Percentiles rank a stretch among this genome's conserved stretches.
phyloP scores from a whole-genome alignment of 2,888 invertebrate species.

The Brenthis hecate region DNA sequence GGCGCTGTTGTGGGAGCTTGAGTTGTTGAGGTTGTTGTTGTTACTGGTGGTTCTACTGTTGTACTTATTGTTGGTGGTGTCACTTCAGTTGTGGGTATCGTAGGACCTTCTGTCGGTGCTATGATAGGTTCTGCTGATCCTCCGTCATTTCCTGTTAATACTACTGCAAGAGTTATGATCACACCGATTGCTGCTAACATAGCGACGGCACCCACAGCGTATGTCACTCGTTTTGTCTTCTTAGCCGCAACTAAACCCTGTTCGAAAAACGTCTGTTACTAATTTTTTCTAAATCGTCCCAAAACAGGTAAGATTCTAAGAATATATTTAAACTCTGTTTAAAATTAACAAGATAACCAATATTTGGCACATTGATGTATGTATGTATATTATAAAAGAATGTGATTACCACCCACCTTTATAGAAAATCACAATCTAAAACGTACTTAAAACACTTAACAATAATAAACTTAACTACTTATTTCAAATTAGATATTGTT shows the following conservation, averaged over 20 bases:
- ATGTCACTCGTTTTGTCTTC: conserved; percentile 78
- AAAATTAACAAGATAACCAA: too few relatives aligned
- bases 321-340: too few relatives aligned
- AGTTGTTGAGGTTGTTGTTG: conserved; percentile 29
- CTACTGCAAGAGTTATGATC: conserved; percentile 83
- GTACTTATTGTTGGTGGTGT: conserved; percentile 43
- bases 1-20: conserved; percentile 40
- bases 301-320: too few relatives aligned
- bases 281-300: not conserved
- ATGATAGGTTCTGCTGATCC: conserved; percentile 53
- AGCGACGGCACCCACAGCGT: conserved; percentile 79
- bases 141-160: conserved; percentile 71
- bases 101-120: conserved; percentile 52
- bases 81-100: conserved; percentile 25
- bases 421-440: not conserved
- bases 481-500: not conserved
- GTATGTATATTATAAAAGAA: too few relatives aligned
- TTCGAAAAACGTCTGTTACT: conserved; percentile 31
- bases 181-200: conserved; percentile 82
- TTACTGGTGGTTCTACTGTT: conserved; percentile 14
- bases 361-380: too few relatives aligned
- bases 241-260: conserved; percentile 85
- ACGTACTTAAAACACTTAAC: not conserved
- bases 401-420: not conserved
- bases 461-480: not conserved